Percentiles rank a stretch among this genome's conserved stretches.
phyloP scores from a whole-genome alignment of 2,888 invertebrate genomes.

The Dilophus febrilis region DNA sequence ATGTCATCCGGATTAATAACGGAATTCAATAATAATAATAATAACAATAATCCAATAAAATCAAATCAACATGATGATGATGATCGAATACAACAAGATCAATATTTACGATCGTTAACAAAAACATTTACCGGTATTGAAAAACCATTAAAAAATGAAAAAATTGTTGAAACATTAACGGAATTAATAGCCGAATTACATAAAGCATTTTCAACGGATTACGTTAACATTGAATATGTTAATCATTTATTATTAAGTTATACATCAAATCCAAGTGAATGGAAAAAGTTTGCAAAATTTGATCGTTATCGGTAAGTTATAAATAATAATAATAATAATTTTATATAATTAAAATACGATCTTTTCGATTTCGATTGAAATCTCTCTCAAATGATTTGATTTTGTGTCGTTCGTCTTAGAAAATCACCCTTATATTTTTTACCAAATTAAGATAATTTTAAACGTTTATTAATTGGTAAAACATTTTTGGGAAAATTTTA shows the following conservation, averaged over 20 bases:
- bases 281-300: conserved; percentile 89
- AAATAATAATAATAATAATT: too few relatives aligned
- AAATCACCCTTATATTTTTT: too few relatives aligned
- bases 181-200: conserved; percentile 53
- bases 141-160: conserved; percentile 27
- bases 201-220: conserved; percentile 57
- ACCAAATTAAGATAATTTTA: too few relatives aligned
- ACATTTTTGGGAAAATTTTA: too few relatives aligned
- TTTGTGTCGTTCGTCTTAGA: too few relatives aligned
- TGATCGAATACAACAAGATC: conserved; percentile 23
- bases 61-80: too few relatives aligned
- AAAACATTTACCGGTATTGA: conserved; percentile 26
- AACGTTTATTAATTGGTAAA: too few relatives aligned
- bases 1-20: neutral
- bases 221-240: conserved; percentile 83
- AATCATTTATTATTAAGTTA: conserved; percentile 59
- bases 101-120: conserved; percentile 24
- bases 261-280: conserved; percentile 75
- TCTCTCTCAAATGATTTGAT: too few relatives aligned
- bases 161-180: conserved; percentile 32
- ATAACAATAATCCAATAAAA: neutral
- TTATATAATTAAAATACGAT: too few relatives aligned
- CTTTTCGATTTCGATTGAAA: too few relatives aligned
- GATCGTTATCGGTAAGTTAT: conserved; percentile 63
- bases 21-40: neutral